Evolutionary conservation across 2,888 invertebrate species (phyloP).

Genomic region (Oasisia sp.): DNA sequence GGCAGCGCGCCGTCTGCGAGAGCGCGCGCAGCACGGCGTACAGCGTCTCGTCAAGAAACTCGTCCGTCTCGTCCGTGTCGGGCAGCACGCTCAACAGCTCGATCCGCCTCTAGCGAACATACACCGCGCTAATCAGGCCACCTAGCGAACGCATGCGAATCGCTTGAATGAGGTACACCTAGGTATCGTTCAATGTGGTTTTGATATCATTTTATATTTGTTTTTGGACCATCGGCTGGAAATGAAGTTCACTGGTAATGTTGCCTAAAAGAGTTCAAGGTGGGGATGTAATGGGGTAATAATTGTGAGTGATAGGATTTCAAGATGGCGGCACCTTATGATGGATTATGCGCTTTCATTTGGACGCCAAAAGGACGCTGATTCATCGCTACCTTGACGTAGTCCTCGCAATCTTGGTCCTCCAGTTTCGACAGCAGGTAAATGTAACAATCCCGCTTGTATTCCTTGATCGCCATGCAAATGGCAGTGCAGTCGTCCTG

Average conservation of each 20-base stretch:
- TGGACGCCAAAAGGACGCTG: neutral
- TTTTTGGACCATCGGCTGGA: no score
- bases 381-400: constrained; percentile 42
- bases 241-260: no score
- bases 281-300: no score
- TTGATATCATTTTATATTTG: no score
- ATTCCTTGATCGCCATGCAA: constrained; percentile 42
- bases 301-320: no score
- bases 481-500: constrained; percentile 49
- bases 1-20: constrained; percentile 34
- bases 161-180: no score
- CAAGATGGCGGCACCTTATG: no score
- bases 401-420: constrained; percentile 36
- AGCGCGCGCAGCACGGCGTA: constrained; percentile 41
- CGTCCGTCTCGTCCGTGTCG: constrained; percentile 35
- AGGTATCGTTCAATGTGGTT: no score
- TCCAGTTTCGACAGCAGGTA: constrained; percentile 44
- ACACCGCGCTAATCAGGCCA: neutral
- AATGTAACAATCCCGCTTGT: constrained; percentile 40
- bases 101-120: constrained; percentile 36
- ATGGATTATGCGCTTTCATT: no score
- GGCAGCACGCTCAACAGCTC: constrained; percentile 37
- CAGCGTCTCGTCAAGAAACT: constrained; percentile 35
- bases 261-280: no score
- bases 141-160: neutral